These are phyloP conservation scores for Poecile atricapillus DNA, from an alignment of 2,113 vertebrate genomes.

Conservation along the genomic window DNA sequence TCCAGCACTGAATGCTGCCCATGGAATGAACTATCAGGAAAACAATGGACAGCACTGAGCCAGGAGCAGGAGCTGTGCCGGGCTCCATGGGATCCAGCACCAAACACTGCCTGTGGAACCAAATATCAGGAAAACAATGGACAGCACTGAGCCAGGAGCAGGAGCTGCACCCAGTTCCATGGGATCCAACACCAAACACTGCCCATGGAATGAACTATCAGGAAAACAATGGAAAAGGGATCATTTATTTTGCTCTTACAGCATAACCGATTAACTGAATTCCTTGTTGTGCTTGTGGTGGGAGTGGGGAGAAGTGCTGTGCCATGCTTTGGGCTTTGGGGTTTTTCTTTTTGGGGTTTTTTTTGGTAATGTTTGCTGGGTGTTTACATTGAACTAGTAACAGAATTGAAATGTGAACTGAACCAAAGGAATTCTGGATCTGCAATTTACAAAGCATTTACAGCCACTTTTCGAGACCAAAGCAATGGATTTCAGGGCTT, in stretches of 20 bases:
- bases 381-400: background rate
- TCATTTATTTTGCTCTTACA: background rate
- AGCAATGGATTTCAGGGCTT: background rate
- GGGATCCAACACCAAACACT: background rate
- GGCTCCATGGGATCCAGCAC: rapidly evolving
- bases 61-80: rapidly evolving
- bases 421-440: background rate
- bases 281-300: rapidly evolving
- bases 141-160: rapidly evolving
- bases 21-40: rapidly evolving
- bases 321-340: background rate
- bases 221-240: background rate
- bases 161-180: rapidly evolving
- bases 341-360: background rate
- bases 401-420: background rate
- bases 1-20: rapidly evolving
- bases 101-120: rapidly evolving
- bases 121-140: background rate
- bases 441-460: background rate
- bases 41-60: no score
- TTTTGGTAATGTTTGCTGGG: no score
- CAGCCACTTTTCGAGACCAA: background rate
- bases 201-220: rapidly evolving
- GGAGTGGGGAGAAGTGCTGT: background rate
- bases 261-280: rapidly evolving